Percentiles rank a stretch among this genome's conserved stretches.
phyloP scores from a whole-genome alignment of 2,113 vertebrate species.

The Archilochus colubris region DNA sequence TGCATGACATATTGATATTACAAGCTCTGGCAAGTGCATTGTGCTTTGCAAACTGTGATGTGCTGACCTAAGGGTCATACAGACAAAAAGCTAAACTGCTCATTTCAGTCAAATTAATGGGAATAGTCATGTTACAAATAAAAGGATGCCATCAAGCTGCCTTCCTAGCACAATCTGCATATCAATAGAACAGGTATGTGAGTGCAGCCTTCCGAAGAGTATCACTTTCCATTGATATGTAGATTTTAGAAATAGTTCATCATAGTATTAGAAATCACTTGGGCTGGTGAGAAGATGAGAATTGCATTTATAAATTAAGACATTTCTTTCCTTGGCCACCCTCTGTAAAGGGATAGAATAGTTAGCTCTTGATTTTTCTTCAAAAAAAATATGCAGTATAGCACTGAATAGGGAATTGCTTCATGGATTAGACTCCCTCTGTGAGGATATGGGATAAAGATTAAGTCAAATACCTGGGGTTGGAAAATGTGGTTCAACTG shows the following conservation, averaged over 20 bases:
- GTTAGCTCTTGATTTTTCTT: background rate
- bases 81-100: slow-evolving; percentile 14
- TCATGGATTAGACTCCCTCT: background rate
- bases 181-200: background rate
- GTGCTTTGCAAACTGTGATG: background rate
- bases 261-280: background rate
- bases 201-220: background rate
- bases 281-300: background rate
- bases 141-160: background rate
- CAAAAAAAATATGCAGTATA: background rate
- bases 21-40: background rate
- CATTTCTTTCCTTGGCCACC: background rate
- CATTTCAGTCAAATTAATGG: slow-evolving; percentile 17
- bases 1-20: background rate
- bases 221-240: background rate
- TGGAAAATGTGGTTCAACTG: background rate
- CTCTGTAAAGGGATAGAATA: background rate
- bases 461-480: background rate
- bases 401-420: background rate
- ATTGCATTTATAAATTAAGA: background rate
- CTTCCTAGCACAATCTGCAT: background rate
- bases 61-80: background rate
- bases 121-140: background rate
- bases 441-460: background rate
- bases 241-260: background rate